phyloP scores from a whole-genome alignment of 2,113 vertebrate genomes.

The Rhineura floridana region DNA sequence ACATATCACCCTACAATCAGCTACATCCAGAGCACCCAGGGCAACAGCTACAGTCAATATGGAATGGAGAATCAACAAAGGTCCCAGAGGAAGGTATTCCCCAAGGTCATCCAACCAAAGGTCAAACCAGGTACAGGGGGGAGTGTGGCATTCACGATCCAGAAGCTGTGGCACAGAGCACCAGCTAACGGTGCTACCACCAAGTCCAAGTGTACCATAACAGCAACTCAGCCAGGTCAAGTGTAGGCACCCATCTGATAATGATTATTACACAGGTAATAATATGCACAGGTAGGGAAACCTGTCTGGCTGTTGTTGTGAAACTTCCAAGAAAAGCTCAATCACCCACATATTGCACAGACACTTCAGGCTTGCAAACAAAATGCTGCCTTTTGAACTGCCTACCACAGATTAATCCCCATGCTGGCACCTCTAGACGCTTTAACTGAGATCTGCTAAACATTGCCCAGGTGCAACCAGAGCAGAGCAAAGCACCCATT shows the following conservation, averaged over 20 bases:
- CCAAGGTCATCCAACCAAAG: background rate
- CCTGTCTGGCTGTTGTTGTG: background rate
- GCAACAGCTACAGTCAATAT: background rate
- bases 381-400: background rate
- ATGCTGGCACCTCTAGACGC: background rate
- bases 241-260: background rate
- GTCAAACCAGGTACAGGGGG: background rate
- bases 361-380: background rate
- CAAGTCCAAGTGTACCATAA: background rate
- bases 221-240: background rate
- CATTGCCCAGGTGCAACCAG: background rate
- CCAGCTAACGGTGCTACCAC: background rate
- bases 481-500: background rate
- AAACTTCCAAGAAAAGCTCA: background rate
- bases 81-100: background rate
- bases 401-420: background rate
- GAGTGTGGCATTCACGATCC: background rate
- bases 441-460: background rate
- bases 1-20: background rate
- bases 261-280: background rate
- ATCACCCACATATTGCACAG: background rate
- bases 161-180: background rate
- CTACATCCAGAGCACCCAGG: background rate
- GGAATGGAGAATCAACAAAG: background rate
- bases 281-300: background rate